A percentile compares a stretch with the other conserved stretches of the same genome.
Conservation (phyloP, 2,888 invertebrate genomes). For the Suillia variegata region DNA sequence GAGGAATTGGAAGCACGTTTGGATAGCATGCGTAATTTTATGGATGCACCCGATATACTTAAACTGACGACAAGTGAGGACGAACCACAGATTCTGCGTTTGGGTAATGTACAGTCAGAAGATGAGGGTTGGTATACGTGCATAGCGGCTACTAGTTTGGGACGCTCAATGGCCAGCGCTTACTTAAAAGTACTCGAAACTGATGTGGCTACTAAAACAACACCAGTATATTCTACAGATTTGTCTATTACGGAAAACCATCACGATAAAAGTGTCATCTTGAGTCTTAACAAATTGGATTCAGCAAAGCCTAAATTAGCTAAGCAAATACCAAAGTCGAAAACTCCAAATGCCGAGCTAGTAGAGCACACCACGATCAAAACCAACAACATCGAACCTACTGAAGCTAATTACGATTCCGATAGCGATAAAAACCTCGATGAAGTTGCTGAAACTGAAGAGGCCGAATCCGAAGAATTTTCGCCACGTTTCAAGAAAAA, state of each 20-base stretch:
- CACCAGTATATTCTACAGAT: neutral
- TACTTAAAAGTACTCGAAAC: constrained; percentile 71
- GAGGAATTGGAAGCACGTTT: constrained; percentile 18
- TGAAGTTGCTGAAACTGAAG: constrained; percentile 9
- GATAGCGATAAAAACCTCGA: constrained; percentile 21
- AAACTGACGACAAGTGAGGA: constrained; percentile 47
- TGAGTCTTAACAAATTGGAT: constrained; percentile 16
- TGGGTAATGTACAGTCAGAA: constrained; percentile 82
- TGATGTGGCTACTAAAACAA: neutral
- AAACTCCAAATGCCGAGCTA: neutral
- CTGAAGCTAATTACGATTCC: constrained; percentile 11
- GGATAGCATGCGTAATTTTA: too few species aligned
- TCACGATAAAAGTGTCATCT: constrained; percentile 4
- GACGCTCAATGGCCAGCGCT: constrained; percentile 77
- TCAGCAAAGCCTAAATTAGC: neutral
- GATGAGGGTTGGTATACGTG: constrained; percentile 97
- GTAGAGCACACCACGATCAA: neutral
- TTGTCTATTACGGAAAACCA: neutral
- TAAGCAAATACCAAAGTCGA: constrained; percentile 4
- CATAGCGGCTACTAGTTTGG: constrained; percentile 85
- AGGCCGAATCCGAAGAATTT: constrained; percentile 23
- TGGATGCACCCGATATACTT: constrained; percentile 6
- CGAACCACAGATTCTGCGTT: constrained; percentile 73
- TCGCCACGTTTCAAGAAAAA: constrained; percentile 35
- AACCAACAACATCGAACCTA: constrained; percentile 12